Evolutionary conservation across 2,797 vertebrate genomes (phyloP), one percentile per base, ranked within the genome.

Genomic region (Cephalopachus bancanus): DNA sequence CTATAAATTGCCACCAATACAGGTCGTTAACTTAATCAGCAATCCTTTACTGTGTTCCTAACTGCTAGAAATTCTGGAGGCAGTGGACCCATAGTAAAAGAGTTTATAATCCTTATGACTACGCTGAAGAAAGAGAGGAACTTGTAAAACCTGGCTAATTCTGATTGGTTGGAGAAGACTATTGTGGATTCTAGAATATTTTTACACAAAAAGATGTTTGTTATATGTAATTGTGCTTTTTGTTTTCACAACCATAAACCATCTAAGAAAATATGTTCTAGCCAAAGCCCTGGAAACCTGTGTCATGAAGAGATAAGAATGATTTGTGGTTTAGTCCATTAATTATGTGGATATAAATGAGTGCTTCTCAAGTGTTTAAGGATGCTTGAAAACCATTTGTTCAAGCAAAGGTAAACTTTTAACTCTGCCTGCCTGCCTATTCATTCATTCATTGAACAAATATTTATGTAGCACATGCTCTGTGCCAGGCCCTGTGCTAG

Each of bases 391-490:
- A 96, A 80, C 93, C 92, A 67, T 94, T 97, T 94, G 87, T 94
- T 95, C 76, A 28, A 90, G 67, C 95, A 93, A 93, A 97, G 95
- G 96, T 97, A 97, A 97, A 97, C 93, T 93, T 44, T 81, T 67
- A 85, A 91, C 90, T 96, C 89, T 81, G 83, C 80, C 89, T 79
- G 89, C 93, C 67, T 83, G 88, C 84, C 84, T 83, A 79, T 80
- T 92, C 93, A 78, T 87, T 96, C 92, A 85, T 83, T 91, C 94
- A 80, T 69, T 92, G 89, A 93, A 75, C 96, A 97, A 96, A 96
- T 96, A 94, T 97, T 97, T 97, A 96, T 86, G 88, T 75, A 95
- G 92, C 60, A 65, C 95, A 93, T 83, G 60, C 49, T 95, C 59
- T 81, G 65, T 96, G 96, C 95, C 95, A 91, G 93, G 93, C 81